Percentiles rank a stretch among this genome's conserved stretches.
Conservation (phyloP, 2,797 vertebrate genomes). For the Alca torda region DNA sequence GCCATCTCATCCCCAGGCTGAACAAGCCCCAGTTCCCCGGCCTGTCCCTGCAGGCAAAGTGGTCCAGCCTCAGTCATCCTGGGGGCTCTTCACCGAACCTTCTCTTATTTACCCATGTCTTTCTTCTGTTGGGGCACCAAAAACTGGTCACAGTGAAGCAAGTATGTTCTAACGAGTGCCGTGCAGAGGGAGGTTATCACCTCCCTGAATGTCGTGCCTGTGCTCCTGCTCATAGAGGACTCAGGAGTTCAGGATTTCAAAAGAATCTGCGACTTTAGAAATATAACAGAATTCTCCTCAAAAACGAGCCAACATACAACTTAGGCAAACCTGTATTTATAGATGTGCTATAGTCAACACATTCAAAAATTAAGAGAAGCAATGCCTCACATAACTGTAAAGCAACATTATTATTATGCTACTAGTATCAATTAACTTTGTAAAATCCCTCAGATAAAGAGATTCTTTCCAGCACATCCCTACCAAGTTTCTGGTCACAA, state of each 20-base stretch:
- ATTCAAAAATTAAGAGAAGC: background rate
- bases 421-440: background rate
- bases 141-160: background rate
- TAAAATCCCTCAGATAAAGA: background rate
- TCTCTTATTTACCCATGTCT: background rate
- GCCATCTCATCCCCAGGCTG: background rate
- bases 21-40: background rate
- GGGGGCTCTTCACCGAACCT: background rate
- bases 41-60: background rate
- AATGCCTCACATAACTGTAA: background rate
- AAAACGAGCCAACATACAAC: background rate
- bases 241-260: background rate
- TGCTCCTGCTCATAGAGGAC: background rate
- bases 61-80: background rate
- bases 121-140: background rate
- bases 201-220: background rate
- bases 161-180: background rate
- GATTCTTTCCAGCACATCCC: background rate
- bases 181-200: background rate
- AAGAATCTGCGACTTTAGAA: background rate
- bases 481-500: background rate
- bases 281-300: background rate
- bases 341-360: background rate
- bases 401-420: background rate
- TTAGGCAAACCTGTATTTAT: background rate